Evolutionary conservation across 2,113 vertebrate genomes (phyloP).

Genomic region (Percopsis transmontana): DNA sequence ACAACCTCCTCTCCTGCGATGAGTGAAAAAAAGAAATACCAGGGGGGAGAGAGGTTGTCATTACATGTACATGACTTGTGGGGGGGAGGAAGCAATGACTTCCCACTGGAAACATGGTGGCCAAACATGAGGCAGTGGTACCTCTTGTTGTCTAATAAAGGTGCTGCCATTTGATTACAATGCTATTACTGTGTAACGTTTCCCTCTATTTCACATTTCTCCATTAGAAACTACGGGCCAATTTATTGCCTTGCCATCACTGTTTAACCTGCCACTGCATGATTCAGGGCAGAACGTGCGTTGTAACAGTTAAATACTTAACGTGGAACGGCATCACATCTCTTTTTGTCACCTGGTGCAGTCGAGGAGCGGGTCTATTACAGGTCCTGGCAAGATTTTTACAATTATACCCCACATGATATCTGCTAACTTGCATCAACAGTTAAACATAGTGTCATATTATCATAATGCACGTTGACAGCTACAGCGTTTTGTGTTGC

Average conservation of each 20-base stretch:
- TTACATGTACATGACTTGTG: constrained; percentile 46
- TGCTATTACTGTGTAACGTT: too few species aligned
- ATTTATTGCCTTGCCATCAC: constrained; percentile 16
- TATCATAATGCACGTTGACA: neutral
- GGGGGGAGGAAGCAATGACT: constrained; percentile 27
- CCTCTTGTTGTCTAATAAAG: neutral
- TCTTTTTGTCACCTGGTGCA: neutral
- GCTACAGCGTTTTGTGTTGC: neutral
- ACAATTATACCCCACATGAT: neutral
- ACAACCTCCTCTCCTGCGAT: constrained; percentile 53
- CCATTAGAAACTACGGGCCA: constrained; percentile 7
- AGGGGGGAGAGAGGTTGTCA: constrained; percentile 37
- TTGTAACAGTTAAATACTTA: constrained; percentile 17
- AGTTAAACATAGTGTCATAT: neutral
- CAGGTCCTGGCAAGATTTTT: neutral
- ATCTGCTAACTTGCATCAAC: neutral
- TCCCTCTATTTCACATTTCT: neutral
- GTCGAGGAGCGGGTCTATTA: neutral
- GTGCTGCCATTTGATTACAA: too few species aligned
- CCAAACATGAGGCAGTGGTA: neutral
- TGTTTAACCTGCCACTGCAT: constrained; percentile 15
- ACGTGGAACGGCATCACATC: neutral
- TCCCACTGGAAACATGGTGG: too few species aligned
- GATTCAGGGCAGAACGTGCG: neutral
- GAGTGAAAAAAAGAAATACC: constrained; percentile 49